phyloP scores from a whole-genome alignment of 1,140 invertebrate species.

The Drosophila sturtevanti region DNA sequence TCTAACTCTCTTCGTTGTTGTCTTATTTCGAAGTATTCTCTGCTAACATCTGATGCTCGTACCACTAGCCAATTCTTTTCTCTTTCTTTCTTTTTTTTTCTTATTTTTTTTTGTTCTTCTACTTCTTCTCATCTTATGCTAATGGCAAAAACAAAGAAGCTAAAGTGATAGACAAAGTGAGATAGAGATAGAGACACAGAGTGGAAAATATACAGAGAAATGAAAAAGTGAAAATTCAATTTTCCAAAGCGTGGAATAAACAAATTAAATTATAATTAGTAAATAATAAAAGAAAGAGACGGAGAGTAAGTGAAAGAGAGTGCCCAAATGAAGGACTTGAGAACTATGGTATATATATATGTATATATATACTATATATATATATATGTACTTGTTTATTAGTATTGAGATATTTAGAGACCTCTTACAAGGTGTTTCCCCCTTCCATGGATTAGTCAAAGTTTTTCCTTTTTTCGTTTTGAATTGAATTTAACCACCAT shows the following conservation, averaged over 20 bases:
- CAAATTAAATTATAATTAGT: slow-evolving; percentile 68
- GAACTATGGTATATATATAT: background rate
- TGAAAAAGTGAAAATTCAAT: slow-evolving; percentile 58
- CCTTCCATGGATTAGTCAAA: slow-evolving; percentile 29
- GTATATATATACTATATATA: background rate
- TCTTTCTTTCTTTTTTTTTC: background rate
- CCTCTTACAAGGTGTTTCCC: slow-evolving; percentile 8
- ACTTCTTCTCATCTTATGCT: slow-evolving; percentile 41
- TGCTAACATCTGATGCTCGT: slow-evolving; percentile 10
- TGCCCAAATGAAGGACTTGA: slow-evolving; percentile 10
- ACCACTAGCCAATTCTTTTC: background rate
- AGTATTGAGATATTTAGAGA: background rate
- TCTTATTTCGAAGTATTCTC: slow-evolving; percentile 3
- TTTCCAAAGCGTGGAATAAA: slow-evolving; percentile 41
- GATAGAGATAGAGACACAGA: background rate
- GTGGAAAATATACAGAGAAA: too few relatives aligned
- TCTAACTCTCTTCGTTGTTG: background rate
- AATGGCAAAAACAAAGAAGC: slow-evolving; percentile 43
- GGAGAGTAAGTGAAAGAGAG: background rate
- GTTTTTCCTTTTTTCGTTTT: slow-evolving; percentile 2
- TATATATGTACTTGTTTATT: background rate
- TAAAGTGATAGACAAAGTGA: slow-evolving; percentile 18
- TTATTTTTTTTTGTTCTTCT: background rate
- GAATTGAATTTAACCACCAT: slow-evolving; percentile 20
- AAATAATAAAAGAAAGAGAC: slow-evolving; percentile 21